Evolutionary conservation across 2,888 invertebrate species (phyloP).

Genomic region (Listrodromus nycthemerus): DNA sequence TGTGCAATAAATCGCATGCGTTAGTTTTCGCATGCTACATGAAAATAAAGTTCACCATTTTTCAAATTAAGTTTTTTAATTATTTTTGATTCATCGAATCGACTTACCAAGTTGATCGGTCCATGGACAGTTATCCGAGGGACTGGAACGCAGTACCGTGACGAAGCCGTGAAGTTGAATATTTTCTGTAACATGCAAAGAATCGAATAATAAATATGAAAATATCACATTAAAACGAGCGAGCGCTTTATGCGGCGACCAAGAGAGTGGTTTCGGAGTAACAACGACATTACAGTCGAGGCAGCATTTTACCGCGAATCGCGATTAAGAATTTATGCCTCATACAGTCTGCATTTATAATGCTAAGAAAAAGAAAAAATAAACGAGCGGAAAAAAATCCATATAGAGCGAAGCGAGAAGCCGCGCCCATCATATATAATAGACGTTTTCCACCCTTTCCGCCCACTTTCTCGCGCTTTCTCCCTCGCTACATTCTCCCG

Average conservation of each 20-base stretch:
- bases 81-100: neutral
- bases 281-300: conserved; percentile 34
- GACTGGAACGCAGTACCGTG: neutral
- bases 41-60: neutral
- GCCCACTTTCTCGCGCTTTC: conserved; percentile 77
- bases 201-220: neutral
- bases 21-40: no score
- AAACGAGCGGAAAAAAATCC: conserved; percentile 77
- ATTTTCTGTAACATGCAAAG: neutral
- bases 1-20: no score
- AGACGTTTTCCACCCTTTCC: conserved; percentile 77
- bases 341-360: conserved; percentile 78
- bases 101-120: neutral
- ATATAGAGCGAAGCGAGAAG: conserved; percentile 80
- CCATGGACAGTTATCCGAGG: neutral
- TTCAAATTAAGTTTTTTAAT: neutral
- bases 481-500: conserved; percentile 71
- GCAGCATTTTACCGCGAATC: conserved; percentile 34
- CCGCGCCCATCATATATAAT: conserved; percentile 84
- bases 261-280: neutral
- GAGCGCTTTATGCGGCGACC: neutral
- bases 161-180: neutral
- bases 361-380: conserved; percentile 63
- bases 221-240: neutral
- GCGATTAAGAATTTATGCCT: conserved; percentile 77